These are phyloP conservation scores for Pavo muticus DNA, from an alignment of 2,113 vertebrate species.

Conservation along the genomic window DNA sequence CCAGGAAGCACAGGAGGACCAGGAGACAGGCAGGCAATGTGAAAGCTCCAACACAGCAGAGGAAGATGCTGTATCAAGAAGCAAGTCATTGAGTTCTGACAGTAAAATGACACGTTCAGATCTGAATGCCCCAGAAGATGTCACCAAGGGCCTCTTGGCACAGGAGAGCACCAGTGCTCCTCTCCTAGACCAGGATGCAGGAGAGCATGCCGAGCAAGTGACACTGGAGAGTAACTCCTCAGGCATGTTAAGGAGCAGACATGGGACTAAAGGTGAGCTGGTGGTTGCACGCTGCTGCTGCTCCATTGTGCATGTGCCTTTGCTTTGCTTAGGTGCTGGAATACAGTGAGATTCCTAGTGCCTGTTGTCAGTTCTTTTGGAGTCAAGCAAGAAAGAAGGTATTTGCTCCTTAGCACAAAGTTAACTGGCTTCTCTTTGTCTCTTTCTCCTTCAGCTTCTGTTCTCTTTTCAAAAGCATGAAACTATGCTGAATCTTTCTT, in stretches of 20 bases:
- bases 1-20: not conserved
- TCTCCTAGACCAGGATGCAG: not conserved
- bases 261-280: constrained; percentile 64
- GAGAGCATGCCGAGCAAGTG: not conserved
- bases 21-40: not conserved
- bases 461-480: not conserved
- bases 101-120: not conserved
- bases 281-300: not conserved
- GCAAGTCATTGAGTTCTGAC: not conserved
- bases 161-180: not conserved
- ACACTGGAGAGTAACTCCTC: not conserved
- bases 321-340: not conserved
- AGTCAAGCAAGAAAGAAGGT: not conserved
- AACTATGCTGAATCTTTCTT: not conserved
- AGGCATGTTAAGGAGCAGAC: not conserved
- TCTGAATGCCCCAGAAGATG: not conserved
- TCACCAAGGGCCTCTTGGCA: not conserved
- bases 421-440: not conserved
- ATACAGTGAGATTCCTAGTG: not conserved
- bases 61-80: not conserved
- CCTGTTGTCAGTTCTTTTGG: accelerated
- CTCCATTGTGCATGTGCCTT: accelerated
- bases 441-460: not conserved
- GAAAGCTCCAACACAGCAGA: not conserved
- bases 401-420: not conserved